Evolutionary conservation across 2,888 invertebrate species (phyloP).

Genomic region (Trilocha varians): DNA sequence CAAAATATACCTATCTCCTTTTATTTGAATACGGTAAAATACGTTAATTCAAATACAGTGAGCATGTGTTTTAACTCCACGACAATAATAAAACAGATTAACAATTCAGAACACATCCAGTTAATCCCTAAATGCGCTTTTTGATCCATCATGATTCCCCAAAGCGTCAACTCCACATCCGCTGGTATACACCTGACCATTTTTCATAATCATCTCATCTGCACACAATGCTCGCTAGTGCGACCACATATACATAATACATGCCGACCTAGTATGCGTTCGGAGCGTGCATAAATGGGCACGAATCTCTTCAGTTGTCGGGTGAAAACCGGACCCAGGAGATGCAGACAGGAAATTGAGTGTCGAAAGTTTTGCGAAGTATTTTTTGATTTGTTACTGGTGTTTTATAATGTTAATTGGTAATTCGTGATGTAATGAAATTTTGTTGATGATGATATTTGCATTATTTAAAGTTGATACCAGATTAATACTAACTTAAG

Average conservation of each 20-base stretch:
- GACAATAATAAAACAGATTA: neutral
- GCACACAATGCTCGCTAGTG: slow-evolving; percentile 5
- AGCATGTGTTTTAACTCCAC: too few species aligned
- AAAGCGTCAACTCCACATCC: neutral
- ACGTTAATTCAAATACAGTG: neutral
- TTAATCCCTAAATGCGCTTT: neutral
- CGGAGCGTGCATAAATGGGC: slow-evolving; percentile 1
- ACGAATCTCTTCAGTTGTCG: slow-evolving; percentile 8
- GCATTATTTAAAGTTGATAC: too few species aligned
- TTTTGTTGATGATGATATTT: too few species aligned
- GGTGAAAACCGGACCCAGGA: slow-evolving; percentile 20
- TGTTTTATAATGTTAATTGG: neutral
- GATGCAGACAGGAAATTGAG: neutral
- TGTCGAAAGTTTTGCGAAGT: too few species aligned
- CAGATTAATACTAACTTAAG: too few species aligned
- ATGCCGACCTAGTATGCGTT: slow-evolving; percentile 9
- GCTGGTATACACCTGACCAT: neutral
- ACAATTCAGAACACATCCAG: neutral
- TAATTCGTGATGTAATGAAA: too few species aligned
- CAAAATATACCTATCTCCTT: too few species aligned
- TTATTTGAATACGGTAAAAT: too few species aligned
- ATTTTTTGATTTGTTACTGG: too few species aligned
- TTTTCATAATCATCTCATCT: neutral
- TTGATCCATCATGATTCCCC: neutral
- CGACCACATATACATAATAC: slow-evolving; percentile 9